Evolutionary conservation across 1,140 invertebrate genomes (phyloP), one percentile per base, ranked within the genome.

Genomic region (Drosophila tropicalis): DNA sequence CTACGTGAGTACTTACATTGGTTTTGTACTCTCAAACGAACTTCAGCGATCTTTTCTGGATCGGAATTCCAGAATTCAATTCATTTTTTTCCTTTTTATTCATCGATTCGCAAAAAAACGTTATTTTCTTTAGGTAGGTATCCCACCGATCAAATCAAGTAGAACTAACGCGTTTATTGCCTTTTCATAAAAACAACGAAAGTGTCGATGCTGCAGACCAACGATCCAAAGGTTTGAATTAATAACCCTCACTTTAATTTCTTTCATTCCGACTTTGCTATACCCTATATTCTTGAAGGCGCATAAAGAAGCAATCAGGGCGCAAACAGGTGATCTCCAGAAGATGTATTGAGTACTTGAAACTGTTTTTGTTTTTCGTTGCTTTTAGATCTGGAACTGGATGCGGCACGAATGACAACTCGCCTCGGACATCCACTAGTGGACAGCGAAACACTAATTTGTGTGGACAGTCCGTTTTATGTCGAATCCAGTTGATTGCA

Each of bases 401-500:
- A 47, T 9, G 44, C 15, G 44, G 7, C 44, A 17, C 15, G 17
- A 3, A 51, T 22, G 44, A 2, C 44, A 9, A 51, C 44, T 51
- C 19, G 12, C 17, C 17, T 51, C 19, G 12, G 5, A 15, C 17
- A n/a, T 15, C n/a, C 9, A 17, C 44, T 12, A 17, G 44, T 47
- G 15, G 15, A 19, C 44, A 19, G 44, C 44, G 22, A 51, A 10
- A 51, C 44, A 17, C 34, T 39, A 58, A 58, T 58, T 12, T 36
- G 32, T 34, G 10, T 36, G 32, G 56, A 58, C 56, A 36, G 56
- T 39, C 15, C 34, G 34, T 58, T 58, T 58, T 58, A 39, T 58
- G 56, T 58, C 56, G 32, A 62, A 29, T 62, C n/a, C 61, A 44
- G 39, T 44, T 62, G 39, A 39, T 32, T 62, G 39, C 61, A 44